Base-by-base conservation (phyloP, 2,888 invertebrate species). In the Xanthorhoe designata region DNA sequence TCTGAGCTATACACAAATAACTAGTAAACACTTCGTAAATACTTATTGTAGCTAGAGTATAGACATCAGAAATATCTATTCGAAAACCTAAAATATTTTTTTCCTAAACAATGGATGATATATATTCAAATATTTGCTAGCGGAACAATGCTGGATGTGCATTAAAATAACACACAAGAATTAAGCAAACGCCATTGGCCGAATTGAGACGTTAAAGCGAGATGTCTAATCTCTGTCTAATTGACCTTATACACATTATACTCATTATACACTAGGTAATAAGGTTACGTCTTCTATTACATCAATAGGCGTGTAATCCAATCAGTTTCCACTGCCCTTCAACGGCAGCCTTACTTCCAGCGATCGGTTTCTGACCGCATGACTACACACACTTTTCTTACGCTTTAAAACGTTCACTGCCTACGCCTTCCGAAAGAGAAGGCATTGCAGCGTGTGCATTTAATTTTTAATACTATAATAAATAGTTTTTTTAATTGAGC, bases 331-430 rank as follows among this genome's bases (percentile, higher is more conserved):
- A 45, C 60, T 75, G 82, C 75, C 84, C 80, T 82, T 79, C 78
- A 75, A 53, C 49, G 55, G 74, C 74, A 80, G 79, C 83, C 82
- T 84, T 81, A 82, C 75, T 69, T 69, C 45, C 68, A 61, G 72
- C 75, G 75, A 83, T 83, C 82, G 67, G 77, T 76, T 78, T 66
- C 70, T 75, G 61, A 73, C 76, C 76, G 75, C 77, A 75, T 71
- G 70, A 70, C 66, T 73, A 74, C 75, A 76, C 79, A 75, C 77
- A 78, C 78, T 78, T 72, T 78, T 77, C 68, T 51, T 59, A 58
- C 50, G 42, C 13, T 42, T 1, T 13, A 42, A 42, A 3, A 4
- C 24, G 24, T 24, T 24, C 24, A 24, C 24, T n/a, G n/a, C n/a
- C n/a, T n/a, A n/a, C n/a, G n/a, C n/a, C n/a, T n/a, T n/a, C n/a